A percentile compares a stretch with the other conserved stretches of the same genome.
Evolutionary conservation across 2,113 vertebrate species (phyloP).

Genomic region (Cavia porcellus): DNA sequence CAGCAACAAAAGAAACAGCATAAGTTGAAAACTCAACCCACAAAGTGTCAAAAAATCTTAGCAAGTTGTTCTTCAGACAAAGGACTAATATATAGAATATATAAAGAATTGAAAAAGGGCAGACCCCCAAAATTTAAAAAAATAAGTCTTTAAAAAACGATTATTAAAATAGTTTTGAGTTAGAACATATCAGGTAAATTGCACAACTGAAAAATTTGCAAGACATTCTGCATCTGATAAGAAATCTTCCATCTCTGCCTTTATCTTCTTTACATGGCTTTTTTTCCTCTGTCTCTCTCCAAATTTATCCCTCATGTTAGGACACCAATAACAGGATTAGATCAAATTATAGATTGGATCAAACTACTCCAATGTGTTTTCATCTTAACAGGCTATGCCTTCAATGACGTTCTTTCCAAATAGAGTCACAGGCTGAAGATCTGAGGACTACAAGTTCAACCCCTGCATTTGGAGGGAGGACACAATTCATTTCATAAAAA

Average conservation of each 20-base stretch:
- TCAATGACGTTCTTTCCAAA: neutral
- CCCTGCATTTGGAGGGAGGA: neutral
- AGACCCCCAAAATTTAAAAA: neutral
- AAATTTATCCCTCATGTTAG: neutral
- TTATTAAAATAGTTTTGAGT: neutral
- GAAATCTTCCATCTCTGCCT: neutral
- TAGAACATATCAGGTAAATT: neutral
- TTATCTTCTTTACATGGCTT: neutral
- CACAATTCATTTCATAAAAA: neutral
- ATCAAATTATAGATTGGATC: too few relatives aligned
- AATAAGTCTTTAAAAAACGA: neutral
- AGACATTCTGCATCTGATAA: neutral
- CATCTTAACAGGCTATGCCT: neutral
- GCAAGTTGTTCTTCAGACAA: neutral
- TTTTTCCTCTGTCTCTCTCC: neutral
- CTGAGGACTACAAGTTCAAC: neutral
- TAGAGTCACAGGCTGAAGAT: neutral
- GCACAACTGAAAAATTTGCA: neutral
- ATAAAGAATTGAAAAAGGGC: neutral
- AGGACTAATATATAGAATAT: neutral
- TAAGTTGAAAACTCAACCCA: neutral
- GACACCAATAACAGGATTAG: neutral
- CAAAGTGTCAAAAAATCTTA: neutral
- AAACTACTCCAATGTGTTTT: neutral
- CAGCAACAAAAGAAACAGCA: neutral